Evolutionary conservation across 1,140 invertebrate genomes (phyloP).

Genomic region (Lasaia peninsularis): DNA sequence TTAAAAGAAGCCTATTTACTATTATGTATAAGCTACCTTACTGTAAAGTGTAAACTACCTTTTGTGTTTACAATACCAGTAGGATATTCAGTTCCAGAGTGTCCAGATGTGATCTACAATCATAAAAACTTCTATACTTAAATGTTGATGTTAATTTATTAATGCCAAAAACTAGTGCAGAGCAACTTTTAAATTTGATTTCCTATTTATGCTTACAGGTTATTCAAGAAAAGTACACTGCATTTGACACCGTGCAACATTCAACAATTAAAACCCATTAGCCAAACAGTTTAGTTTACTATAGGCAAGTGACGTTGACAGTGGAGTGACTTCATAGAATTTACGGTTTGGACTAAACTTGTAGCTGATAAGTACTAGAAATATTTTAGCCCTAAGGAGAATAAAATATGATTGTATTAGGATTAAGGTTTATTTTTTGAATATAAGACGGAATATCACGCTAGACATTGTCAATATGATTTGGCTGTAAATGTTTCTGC

Average conservation of each 20-base stretch:
- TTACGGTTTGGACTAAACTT: slow-evolving; percentile 64
- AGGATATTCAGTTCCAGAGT: too few species aligned
- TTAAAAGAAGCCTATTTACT: too few species aligned
- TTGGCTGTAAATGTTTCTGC: slow-evolving; percentile 27
- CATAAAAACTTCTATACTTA: too few species aligned
- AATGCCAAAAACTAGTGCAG: too few species aligned
- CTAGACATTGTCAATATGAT: slow-evolving; percentile 42
- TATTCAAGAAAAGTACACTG: slow-evolving; percentile 29
- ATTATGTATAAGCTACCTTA: too few species aligned
- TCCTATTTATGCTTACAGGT: slow-evolving; percentile 3
- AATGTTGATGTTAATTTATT: too few species aligned
- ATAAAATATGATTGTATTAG: slow-evolving; percentile 68
- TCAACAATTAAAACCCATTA: slow-evolving; percentile 51
- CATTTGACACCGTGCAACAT: slow-evolving; percentile 55
- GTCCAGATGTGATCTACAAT: too few species aligned
- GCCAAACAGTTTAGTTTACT: slow-evolving; percentile 59
- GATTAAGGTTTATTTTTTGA: slow-evolving; percentile 62
- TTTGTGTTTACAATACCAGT: too few species aligned
- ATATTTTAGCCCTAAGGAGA: slow-evolving; percentile 63
- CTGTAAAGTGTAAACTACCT: too few species aligned
- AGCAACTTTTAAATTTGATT: too few species aligned
- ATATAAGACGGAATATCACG: slow-evolving; percentile 50
- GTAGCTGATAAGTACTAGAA: slow-evolving; percentile 60
- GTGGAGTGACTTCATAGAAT: slow-evolving; percentile 61
- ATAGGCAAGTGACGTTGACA: slow-evolving; percentile 62